phyloP scores from a whole-genome alignment of 1,140 invertebrate genomes.

The Pteromalus puparum region DNA sequence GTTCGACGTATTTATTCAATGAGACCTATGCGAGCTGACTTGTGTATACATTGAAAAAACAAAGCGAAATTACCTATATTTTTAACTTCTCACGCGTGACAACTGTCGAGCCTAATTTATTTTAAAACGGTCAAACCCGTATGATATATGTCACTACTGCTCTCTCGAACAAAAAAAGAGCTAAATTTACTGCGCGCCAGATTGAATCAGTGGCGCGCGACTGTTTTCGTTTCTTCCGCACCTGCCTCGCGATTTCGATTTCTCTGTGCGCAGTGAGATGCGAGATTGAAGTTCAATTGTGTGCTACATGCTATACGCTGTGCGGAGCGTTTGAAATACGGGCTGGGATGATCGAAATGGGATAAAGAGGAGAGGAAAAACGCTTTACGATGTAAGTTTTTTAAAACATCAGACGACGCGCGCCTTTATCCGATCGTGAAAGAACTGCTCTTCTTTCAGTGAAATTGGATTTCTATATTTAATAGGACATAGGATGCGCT shows the following conservation, averaged over 20 bases:
- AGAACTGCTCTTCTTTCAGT: background rate
- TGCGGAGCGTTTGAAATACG: too few relatives aligned
- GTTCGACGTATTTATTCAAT: too few relatives aligned
- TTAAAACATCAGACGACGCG: background rate
- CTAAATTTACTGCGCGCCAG: background rate
- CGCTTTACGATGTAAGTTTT: background rate
- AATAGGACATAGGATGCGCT: background rate
- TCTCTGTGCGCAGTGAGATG: background rate
- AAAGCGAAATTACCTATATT: too few relatives aligned
- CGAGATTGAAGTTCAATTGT: background rate
- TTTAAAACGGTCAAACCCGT: background rate
- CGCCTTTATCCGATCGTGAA: background rate
- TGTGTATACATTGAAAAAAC: too few relatives aligned
- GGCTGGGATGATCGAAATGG: background rate
- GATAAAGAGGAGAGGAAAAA: background rate
- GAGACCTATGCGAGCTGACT: too few relatives aligned
- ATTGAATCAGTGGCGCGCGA: background rate
- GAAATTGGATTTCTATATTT: conserved; percentile 1
- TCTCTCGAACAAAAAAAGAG: background rate
- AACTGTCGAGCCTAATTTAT: background rate
- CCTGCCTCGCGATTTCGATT: background rate
- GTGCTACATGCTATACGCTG: too few relatives aligned
- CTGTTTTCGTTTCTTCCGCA: background rate
- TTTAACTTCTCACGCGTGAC: too few relatives aligned
- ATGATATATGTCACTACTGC: too few relatives aligned